phyloP scores from a whole-genome alignment of 2,113 vertebrate species.

The Xenus cinereus region DNA sequence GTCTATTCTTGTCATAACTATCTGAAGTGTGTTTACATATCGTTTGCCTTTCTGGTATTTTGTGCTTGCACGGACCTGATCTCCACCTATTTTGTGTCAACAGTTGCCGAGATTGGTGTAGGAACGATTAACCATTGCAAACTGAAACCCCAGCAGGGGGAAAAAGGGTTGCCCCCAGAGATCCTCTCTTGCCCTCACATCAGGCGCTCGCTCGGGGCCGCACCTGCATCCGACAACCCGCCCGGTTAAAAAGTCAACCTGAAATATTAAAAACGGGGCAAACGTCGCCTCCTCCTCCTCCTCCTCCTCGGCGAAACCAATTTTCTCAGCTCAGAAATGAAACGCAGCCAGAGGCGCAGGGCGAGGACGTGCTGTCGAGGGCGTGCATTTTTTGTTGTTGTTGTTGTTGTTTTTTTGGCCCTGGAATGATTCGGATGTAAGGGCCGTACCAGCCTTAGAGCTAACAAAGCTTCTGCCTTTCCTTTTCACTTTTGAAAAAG shows the following conservation, averaged over 20 bases:
- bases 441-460: background rate
- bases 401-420: background rate
- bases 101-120: slow-evolving; percentile 75
- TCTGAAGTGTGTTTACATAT: slow-evolving; percentile 77
- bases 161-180: slow-evolving; percentile 67
- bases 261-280: slow-evolving; percentile 61
- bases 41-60: slow-evolving; percentile 86
- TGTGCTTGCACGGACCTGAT: slow-evolving; percentile 88
- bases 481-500: background rate
- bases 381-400: background rate
- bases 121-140: slow-evolving; percentile 59
- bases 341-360: slow-evolving; percentile 30
- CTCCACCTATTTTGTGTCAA: slow-evolving; percentile 86
- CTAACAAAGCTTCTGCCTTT: background rate
- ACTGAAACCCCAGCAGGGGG: background rate
- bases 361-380: slow-evolving; percentile 8
- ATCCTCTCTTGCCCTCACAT: slow-evolving; percentile 74
- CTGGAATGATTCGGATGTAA: background rate
- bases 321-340: slow-evolving; percentile 61
- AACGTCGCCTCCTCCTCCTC: slow-evolving; percentile 60
- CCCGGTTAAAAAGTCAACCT: slow-evolving; percentile 69
- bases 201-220: slow-evolving; percentile 77
- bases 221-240: slow-evolving; percentile 72
- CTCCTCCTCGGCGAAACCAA: slow-evolving; percentile 49
- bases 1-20: slow-evolving; percentile 75